Percentiles rank a stretch among this genome's conserved stretches.
Conservation (phyloP, 2,113 vertebrate genomes). For the Barnardius zonarius region DNA sequence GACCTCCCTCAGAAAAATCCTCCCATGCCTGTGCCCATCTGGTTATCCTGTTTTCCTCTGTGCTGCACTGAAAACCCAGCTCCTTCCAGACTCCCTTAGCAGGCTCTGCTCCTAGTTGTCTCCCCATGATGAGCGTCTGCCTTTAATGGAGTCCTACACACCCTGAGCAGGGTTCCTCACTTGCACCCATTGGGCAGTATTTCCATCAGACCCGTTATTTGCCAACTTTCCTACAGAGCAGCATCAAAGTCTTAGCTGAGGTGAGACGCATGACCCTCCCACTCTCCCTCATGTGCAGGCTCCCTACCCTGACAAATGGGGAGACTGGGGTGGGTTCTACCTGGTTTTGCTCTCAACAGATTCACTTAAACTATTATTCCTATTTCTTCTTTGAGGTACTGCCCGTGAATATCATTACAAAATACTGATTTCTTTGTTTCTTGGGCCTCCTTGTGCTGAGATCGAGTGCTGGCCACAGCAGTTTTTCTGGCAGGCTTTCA, state of each 20-base stretch:
- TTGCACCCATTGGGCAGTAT: fast-evolving
- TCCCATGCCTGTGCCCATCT: not conserved
- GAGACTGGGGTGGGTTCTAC: not conserved
- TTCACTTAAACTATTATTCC: not conserved
- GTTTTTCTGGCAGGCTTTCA: not conserved
- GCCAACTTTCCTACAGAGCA: not conserved
- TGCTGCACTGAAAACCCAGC: not conserved
- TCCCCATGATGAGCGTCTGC: not conserved
- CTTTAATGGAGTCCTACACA: not conserved
- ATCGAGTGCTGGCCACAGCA: not conserved
- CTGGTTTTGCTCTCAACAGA: not conserved
- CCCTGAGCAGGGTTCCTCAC: not conserved
- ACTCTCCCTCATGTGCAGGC: fast-evolving
- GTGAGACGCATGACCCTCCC: not conserved
- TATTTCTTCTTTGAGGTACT: not conserved
- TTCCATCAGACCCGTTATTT: not conserved
- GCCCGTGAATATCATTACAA: not conserved
- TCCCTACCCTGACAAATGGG: not conserved
- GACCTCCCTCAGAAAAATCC: not conserved
- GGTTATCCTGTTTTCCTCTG: not conserved
- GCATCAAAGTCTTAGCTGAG: not conserved
- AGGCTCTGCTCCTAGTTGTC: not conserved
- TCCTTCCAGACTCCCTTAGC: not conserved
- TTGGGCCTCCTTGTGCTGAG: not conserved
- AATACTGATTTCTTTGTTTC: not conserved